Evolutionary conservation across 2,888 invertebrate genomes (phyloP).

Genomic region (Perizoma flavofasciatum): DNA sequence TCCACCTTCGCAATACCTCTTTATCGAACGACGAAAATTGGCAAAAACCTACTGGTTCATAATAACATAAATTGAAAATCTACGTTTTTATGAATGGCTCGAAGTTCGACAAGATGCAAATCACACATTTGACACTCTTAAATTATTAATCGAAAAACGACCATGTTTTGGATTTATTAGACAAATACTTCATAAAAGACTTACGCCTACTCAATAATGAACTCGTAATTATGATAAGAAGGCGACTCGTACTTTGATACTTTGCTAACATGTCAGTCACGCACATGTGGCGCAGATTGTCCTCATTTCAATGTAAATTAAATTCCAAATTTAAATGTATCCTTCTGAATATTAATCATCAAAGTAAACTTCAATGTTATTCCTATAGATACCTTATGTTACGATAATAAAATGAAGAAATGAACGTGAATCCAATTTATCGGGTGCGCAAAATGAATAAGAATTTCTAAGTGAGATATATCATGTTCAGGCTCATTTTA

Average conservation of each 20-base stretch:
- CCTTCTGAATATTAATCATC: conserved; percentile 28
- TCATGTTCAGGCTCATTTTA: conserved; percentile 72
- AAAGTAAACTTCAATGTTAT: conserved; percentile 41
- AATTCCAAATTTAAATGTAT: conserved; percentile 34
- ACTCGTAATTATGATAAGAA: conserved; percentile 9
- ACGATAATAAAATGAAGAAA: conserved; percentile 61
- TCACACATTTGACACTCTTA: no score
- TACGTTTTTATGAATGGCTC: no score
- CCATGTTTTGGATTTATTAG: no score
- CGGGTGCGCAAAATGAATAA: conserved; percentile 66
- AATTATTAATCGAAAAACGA: no score
- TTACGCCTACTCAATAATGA: neutral
- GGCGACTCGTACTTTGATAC: conserved; percentile 1
- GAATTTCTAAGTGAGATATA: conserved; percentile 74
- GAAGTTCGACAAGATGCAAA: no score
- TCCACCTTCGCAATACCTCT: conserved; percentile 25
- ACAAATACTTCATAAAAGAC: no score
- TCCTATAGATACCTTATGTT: conserved; percentile 38
- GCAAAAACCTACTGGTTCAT: neutral
- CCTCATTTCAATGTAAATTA: conserved; percentile 32
- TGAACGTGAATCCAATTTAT: conserved; percentile 67
- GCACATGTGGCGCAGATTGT: conserved; percentile 19
- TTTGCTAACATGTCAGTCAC: conserved; percentile 17
- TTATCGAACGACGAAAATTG: conserved; percentile 13
- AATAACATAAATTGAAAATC: no score